Conservation (phyloP, 2,797 vertebrate genomes). For the Rousettus madagascariensis region DNA sequence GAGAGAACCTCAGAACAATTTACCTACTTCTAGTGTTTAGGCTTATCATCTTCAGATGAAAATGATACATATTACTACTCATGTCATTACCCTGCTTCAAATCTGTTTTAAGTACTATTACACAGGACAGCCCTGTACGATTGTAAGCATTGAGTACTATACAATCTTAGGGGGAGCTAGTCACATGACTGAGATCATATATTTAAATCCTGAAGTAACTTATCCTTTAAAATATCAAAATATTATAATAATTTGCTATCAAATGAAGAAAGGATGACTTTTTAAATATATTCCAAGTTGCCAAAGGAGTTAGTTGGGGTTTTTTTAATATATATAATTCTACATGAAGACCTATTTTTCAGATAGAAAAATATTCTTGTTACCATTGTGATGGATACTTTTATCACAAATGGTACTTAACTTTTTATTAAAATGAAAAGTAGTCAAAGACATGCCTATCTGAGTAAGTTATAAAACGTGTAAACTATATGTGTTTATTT, state of each 20-base stretch:
- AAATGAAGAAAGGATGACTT: background rate
- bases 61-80: background rate
- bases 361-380: background rate
- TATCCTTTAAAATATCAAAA: background rate
- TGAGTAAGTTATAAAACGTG: background rate
- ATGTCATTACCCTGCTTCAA: background rate
- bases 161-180: background rate
- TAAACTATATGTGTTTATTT: background rate
- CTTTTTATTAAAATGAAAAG: conserved; percentile 19
- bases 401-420: background rate
- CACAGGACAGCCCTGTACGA: background rate
- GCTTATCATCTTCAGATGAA: background rate
- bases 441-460: background rate
- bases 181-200: background rate
- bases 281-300: background rate
- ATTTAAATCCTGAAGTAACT: background rate
- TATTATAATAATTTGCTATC: background rate
- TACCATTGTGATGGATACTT: background rate
- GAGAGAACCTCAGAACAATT: background rate
- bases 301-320: background rate
- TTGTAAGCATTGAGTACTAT: background rate
- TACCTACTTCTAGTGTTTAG: background rate
- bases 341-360: background rate
- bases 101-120: background rate
- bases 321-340: background rate